phyloP scores from a whole-genome alignment of 2,888 invertebrate species.

The Lasius fuliginosus region DNA sequence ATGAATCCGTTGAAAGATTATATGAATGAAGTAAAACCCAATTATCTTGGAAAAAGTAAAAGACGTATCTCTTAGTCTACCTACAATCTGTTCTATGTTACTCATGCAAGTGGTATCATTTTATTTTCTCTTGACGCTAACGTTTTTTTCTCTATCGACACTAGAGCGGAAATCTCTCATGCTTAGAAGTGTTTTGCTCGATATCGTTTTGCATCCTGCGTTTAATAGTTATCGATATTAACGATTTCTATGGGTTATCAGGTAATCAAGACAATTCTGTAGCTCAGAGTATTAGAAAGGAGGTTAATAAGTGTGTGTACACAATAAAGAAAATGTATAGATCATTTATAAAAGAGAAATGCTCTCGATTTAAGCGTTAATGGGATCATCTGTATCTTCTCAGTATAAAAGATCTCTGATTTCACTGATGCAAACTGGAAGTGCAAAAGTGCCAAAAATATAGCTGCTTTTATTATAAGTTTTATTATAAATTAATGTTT shows the following conservation, averaged over 20 bases:
- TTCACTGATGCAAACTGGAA: not conserved
- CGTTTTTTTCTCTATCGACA: not conserved
- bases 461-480: not conserved
- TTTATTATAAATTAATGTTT: not conserved
- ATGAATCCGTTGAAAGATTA: not conserved
- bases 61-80: not conserved
- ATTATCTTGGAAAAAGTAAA: slow-evolving; percentile 18
- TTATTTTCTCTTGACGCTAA: not conserved
- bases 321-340: not conserved
- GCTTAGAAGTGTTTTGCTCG: not conserved
- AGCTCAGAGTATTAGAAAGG: not conserved
- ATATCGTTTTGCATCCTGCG: not conserved
- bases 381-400: not conserved
- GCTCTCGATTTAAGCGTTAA: not conserved
- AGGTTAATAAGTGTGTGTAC: not conserved
- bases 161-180: not conserved
- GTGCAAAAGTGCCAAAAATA: not conserved
- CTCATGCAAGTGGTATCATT: not conserved
- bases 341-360: not conserved
- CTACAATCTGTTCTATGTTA: not conserved
- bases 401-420: not conserved
- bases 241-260: not conserved
- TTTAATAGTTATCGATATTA: not conserved
- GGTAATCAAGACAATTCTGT: not conserved
- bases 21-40: not conserved